phyloP scores from a whole-genome alignment of 2,113 vertebrate genomes.

The Bujurquina vittata region DNA sequence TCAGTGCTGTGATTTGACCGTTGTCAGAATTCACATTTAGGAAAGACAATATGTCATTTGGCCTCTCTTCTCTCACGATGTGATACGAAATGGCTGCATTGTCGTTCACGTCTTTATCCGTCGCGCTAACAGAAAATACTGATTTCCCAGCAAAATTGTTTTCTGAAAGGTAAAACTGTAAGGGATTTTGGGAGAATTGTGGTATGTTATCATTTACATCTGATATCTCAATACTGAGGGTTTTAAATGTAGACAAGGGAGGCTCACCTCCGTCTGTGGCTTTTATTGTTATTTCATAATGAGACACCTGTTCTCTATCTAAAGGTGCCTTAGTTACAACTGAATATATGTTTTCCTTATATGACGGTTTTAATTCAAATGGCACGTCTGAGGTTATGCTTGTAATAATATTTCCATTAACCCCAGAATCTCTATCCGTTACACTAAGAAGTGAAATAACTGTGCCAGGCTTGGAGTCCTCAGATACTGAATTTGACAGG shows the following conservation, averaged over 20 bases:
- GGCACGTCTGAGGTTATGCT: conserved; percentile 56
- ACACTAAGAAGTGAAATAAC: conserved; percentile 61
- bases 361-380: conserved; percentile 76
- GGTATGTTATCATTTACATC: conserved; percentile 78
- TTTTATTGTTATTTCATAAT: conserved; percentile 78
- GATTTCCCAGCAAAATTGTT: conserved; percentile 13
- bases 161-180: conserved; percentile 37
- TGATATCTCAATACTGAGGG: conserved; percentile 59
- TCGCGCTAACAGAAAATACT: not conserved
- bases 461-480: conserved; percentile 70
- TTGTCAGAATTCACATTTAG: conserved; percentile 1
- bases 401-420: conserved; percentile 68
- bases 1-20: conserved; percentile 7
- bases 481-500: conserved; percentile 63
- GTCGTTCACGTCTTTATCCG: conserved; percentile 1
- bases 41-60: not conserved
- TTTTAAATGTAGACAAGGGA: conserved; percentile 62
- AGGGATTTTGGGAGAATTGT: conserved; percentile 50
- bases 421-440: conserved; percentile 45
- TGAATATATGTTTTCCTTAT: conserved; percentile 74
- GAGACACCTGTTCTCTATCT: conserved; percentile 68
- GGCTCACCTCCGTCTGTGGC: conserved; percentile 72
- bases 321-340: conserved; percentile 61
- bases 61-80: not conserved
- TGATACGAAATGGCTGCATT: conserved; percentile 28